A percentile compares a stretch with the other conserved stretches of the same genome.
Evolutionary conservation across 1,140 invertebrate genomes (phyloP).

Genomic region (Drosophila quadrilineata): DNA sequence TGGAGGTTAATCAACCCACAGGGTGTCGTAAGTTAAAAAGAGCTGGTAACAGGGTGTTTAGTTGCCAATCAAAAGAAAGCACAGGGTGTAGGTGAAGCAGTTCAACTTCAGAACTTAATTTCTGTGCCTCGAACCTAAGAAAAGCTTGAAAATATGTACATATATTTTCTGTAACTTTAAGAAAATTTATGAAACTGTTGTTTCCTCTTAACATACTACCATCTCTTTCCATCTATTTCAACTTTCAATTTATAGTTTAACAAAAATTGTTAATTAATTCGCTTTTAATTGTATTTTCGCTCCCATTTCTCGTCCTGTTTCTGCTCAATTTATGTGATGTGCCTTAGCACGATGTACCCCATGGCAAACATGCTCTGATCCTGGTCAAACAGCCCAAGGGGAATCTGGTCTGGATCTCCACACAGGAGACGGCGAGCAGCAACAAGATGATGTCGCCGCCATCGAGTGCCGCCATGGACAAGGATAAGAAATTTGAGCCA

Average conservation of each 20-base stretch:
- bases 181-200: too few species aligned
- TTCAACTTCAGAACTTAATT: too few species aligned
- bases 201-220: too few species aligned
- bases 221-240: neutral
- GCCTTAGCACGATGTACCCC: constrained; percentile 90
- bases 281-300: constrained; percentile 61
- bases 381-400: constrained; percentile 91
- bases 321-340: neutral
- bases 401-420: constrained; percentile 90
- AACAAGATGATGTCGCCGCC: constrained; percentile 61
- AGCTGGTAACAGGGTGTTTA: too few species aligned
- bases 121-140: too few species aligned
- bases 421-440: constrained; percentile 82
- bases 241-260: constrained; percentile 20
- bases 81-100: too few species aligned
- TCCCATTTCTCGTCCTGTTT: neutral
- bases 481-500: constrained; percentile 82
- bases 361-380: constrained; percentile 92
- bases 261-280: constrained; percentile 63
- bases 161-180: too few species aligned
- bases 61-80: too few species aligned
- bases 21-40: too few species aligned
- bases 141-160: too few species aligned
- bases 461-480: constrained; percentile 68
- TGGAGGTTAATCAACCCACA: too few species aligned